phyloP scores from a whole-genome alignment of 2,113 vertebrate species.

The Grammatotria lemairii region DNA sequence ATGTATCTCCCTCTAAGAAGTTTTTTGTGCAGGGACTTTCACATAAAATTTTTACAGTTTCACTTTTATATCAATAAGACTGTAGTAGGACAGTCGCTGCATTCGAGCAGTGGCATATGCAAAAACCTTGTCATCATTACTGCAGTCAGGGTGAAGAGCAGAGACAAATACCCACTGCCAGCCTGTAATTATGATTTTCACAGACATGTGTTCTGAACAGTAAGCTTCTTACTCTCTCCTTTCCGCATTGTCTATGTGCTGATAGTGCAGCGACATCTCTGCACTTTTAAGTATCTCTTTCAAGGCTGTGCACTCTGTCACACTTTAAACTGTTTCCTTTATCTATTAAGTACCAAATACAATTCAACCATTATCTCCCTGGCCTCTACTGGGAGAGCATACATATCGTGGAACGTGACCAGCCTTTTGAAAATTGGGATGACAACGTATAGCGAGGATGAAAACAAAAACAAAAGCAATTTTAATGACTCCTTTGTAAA shows the following conservation, averaged over 20 bases:
- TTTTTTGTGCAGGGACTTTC: neutral
- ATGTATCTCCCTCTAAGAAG: neutral
- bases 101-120: neutral
- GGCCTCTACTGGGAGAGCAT: neutral
- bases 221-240: neutral
- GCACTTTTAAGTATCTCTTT: conserved; percentile 9
- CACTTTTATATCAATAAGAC: neutral
- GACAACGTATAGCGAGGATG: neutral
- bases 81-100: neutral
- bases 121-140: neutral
- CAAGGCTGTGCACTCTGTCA: neutral
- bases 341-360: neutral
- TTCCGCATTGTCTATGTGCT: neutral
- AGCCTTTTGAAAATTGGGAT: neutral
- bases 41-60: neutral
- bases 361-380: neutral
- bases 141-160: neutral
- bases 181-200: conserved; percentile 32
- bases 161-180: neutral
- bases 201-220: conserved; percentile 3
- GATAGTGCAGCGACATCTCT: conserved; percentile 2
- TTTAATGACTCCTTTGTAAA: neutral
- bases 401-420: neutral
- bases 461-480: neutral
- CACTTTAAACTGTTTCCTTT: neutral